These are phyloP conservation scores for Geothlypis trichas DNA, from an alignment of 2,113 vertebrate genomes.

Conservation along the genomic window DNA sequence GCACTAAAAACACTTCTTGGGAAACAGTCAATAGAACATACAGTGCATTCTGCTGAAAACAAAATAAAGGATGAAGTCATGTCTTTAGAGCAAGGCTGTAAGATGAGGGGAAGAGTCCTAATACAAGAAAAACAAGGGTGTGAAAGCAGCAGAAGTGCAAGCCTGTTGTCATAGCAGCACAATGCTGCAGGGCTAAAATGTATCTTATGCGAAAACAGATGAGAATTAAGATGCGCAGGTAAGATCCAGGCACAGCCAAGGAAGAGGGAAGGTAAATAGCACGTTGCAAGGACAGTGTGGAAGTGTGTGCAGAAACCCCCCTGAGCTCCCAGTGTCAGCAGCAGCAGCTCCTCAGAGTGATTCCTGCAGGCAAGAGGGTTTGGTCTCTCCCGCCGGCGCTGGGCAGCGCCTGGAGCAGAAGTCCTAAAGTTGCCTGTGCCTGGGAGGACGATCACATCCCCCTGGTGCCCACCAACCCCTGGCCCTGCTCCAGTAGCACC, in stretches of 20 bases:
- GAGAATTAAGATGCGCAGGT: conserved; percentile 66
- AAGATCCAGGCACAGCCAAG: conserved; percentile 16
- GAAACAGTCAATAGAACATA: neutral
- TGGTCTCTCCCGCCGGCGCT: rapidly evolving
- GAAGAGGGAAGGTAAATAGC: neutral
- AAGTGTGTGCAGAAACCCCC: neutral
- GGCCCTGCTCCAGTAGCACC: neutral
- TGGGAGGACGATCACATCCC: rapidly evolving
- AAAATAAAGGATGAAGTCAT: conserved; percentile 2
- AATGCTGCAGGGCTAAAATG: conserved; percentile 66
- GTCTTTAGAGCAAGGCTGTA: conserved; percentile 34
- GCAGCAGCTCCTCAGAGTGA: neutral
- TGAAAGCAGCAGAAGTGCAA: conserved; percentile 65
- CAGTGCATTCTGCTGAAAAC: neutral
- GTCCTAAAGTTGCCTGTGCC: neutral
- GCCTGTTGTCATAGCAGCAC: conserved; percentile 71
- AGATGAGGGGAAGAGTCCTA: conserved; percentile 57
- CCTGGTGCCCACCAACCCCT: rapidly evolving
- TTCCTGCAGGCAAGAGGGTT: neutral
- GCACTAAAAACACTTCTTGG: neutral
- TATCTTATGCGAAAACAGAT: conserved; percentile 67
- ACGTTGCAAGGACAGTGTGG: neutral
- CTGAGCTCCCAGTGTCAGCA: neutral
- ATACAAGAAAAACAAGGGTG: conserved; percentile 60
- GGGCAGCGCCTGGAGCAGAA: neutral